These are phyloP conservation scores for Busseola fusca DNA, from an alignment of 2,888 invertebrate species.

Conservation along the genomic window DNA sequence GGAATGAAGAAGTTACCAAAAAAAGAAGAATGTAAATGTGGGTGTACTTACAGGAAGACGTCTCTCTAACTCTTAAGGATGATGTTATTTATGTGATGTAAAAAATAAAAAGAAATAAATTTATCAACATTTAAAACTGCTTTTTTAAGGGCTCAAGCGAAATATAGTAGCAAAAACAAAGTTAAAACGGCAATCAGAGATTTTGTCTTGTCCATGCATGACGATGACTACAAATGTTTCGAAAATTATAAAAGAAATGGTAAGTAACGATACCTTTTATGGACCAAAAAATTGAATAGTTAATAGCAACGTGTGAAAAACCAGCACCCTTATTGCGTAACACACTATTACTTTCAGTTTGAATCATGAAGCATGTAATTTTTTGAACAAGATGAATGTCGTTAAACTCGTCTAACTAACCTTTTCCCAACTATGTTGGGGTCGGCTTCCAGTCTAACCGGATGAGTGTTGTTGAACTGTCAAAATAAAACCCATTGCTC, in stretches of 20 bases:
- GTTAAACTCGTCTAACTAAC: too few relatives aligned
- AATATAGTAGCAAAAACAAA: conserved; percentile 42
- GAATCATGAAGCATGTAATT: too few relatives aligned
- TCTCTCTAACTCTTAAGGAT: too few relatives aligned
- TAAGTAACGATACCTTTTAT: conserved; percentile 38
- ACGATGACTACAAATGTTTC: conserved; percentile 68
- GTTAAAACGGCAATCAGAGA: conserved; percentile 51
- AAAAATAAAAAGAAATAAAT: background rate
- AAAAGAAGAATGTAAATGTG: background rate
- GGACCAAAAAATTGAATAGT: background rate
- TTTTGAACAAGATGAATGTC: too few relatives aligned
- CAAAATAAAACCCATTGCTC: too few relatives aligned
- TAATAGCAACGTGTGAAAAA: background rate
- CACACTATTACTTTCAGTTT: too few relatives aligned
- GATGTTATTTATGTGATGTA: background rate
- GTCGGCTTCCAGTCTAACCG: too few relatives aligned
- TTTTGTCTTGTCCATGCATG: conserved; percentile 65
- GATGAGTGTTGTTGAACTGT: too few relatives aligned
- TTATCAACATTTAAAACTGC: background rate
- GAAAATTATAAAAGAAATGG: conserved; percentile 66
- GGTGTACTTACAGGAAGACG: background rate
- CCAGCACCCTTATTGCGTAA: too few relatives aligned
- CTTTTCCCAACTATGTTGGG: too few relatives aligned
- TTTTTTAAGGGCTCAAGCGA: conserved; percentile 41
- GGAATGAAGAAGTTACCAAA: too few relatives aligned